Conservation (phyloP, 2,113 vertebrate genomes). For the Emberiza fucata region DNA sequence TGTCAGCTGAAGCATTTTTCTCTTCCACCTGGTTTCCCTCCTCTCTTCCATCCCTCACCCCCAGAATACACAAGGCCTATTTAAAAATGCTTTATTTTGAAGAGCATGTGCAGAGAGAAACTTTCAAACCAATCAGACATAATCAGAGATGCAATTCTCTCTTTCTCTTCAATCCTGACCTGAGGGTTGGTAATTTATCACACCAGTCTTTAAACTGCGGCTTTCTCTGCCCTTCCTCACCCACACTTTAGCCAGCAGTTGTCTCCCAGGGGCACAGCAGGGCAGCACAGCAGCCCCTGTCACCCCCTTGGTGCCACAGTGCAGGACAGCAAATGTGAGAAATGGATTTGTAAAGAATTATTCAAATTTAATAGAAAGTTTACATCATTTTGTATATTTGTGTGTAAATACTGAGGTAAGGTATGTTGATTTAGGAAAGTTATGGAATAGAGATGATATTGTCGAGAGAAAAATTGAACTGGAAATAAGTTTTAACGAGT, state of each 20-base stretch:
- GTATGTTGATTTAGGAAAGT: neutral
- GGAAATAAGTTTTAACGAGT: neutral
- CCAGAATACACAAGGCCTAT: neutral
- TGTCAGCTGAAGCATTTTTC: slow-evolving; percentile 38
- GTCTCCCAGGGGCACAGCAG: neutral
- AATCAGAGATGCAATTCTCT: neutral
- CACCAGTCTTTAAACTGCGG: neutral
- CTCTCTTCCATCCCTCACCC: neutral
- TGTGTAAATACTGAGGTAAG: neutral
- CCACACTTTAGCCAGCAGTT: neutral
- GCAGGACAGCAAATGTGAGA: neutral
- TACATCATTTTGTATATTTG: neutral
- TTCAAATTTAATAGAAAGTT: neutral
- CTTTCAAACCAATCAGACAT: neutral
- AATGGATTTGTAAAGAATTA: neutral
- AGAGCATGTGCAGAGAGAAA: neutral
- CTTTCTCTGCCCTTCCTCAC: neutral
- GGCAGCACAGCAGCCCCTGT: neutral
- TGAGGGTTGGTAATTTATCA: neutral
- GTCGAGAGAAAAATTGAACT: neutral
- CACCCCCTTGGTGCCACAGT: fast-evolving
- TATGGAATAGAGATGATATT: neutral
- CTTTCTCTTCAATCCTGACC: neutral
- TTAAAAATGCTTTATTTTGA: slow-evolving; percentile 2
- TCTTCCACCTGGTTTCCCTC: neutral